Percentiles rank a stretch among this genome's conserved stretches.
Conservation (phyloP, 2,888 invertebrate species). For the Drosophila parthenogenetica region DNA sequence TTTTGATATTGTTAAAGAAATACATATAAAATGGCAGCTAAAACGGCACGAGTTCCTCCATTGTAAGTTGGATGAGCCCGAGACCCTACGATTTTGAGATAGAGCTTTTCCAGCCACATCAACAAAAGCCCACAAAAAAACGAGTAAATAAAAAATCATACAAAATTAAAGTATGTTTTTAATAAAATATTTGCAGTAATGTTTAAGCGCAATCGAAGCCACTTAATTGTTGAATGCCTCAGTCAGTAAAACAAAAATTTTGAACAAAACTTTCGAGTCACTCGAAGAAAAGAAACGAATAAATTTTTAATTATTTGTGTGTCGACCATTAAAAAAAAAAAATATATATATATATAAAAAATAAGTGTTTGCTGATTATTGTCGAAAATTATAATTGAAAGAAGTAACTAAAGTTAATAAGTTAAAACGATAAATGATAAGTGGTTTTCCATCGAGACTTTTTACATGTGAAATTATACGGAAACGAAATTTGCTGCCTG, state of each 20-base stretch:
- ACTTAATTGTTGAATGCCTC: slow-evolving; percentile 69
- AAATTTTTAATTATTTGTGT: slow-evolving; percentile 45
- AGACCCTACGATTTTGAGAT: slow-evolving; percentile 35
- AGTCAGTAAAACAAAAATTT: slow-evolving; percentile 58
- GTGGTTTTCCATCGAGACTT: slow-evolving; percentile 19
- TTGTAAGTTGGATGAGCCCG: slow-evolving; percentile 29
- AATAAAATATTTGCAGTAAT: slow-evolving; percentile 29
- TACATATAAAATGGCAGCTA: slow-evolving; percentile 43
- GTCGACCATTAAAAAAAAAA: slow-evolving; percentile 50
- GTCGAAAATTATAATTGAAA: slow-evolving; percentile 29
- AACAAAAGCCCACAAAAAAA: slow-evolving; percentile 11
- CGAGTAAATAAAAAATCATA: slow-evolving; percentile 4
- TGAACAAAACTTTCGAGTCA: slow-evolving; percentile 20
- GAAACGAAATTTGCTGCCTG: slow-evolving; percentile 50
- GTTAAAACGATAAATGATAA: slow-evolving; percentile 35
- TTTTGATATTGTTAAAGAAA: not conserved
- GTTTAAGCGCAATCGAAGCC: slow-evolving; percentile 32
- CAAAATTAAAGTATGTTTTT: slow-evolving; percentile 12
- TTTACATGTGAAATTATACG: slow-evolving; percentile 42
- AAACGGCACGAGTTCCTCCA: slow-evolving; percentile 55
- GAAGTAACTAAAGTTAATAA: slow-evolving; percentile 7
- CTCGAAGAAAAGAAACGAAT: slow-evolving; percentile 14
- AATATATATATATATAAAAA: slow-evolving; percentile 36
- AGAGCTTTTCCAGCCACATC: slow-evolving; percentile 14
- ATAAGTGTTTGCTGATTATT: slow-evolving; percentile 61